These are phyloP conservation scores for Lepidostoma basale DNA, from an alignment of 1,140 invertebrate genomes.

Conservation along the genomic window DNA sequence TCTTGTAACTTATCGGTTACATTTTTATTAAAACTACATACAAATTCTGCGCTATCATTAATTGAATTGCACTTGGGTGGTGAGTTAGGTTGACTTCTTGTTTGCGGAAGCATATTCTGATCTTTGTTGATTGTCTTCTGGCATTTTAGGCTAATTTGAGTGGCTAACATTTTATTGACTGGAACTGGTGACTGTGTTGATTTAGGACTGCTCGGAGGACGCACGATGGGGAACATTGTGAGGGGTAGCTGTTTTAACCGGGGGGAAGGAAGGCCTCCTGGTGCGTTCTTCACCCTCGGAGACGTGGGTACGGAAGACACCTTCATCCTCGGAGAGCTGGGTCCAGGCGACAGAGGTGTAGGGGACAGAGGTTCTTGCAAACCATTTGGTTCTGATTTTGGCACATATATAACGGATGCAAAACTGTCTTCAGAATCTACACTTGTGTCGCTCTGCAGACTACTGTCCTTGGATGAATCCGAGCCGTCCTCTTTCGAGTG, in stretches of 20 bases:
- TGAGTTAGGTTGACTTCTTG: slow-evolving; percentile 60
- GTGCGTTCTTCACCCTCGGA: slow-evolving; percentile 66
- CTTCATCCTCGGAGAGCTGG: slow-evolving; percentile 65
- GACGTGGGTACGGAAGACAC: slow-evolving; percentile 75
- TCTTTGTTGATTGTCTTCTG: slow-evolving; percentile 51
- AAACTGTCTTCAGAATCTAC: slow-evolving; percentile 92
- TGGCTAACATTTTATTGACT: slow-evolving; percentile 57
- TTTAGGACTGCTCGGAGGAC: slow-evolving; percentile 64
- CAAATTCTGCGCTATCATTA: background rate
- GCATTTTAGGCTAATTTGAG: slow-evolving; percentile 57
- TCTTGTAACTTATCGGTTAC: slow-evolving; percentile 31
- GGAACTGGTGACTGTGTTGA: slow-evolving; percentile 54
- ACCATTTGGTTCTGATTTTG: slow-evolving; percentile 64
- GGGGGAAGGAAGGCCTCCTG: slow-evolving; percentile 66
- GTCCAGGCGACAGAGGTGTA: slow-evolving; percentile 64
- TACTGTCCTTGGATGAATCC: slow-evolving; percentile 90
- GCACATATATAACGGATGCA: slow-evolving; percentile 88
- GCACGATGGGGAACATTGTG: slow-evolving; percentile 61
- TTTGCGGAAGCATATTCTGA: slow-evolving; percentile 51
- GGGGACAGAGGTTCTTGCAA: slow-evolving; percentile 63
- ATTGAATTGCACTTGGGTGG: slow-evolving; percentile 33
- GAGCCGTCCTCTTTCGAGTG: slow-evolving; percentile 83
- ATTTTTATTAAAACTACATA: slow-evolving; percentile 31
- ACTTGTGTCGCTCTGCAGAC: slow-evolving; percentile 90
- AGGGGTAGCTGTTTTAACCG: slow-evolving; percentile 64